phyloP scores from a whole-genome alignment of 2,797 vertebrate species.

The Schizopygopsis malacanthus region DNA sequence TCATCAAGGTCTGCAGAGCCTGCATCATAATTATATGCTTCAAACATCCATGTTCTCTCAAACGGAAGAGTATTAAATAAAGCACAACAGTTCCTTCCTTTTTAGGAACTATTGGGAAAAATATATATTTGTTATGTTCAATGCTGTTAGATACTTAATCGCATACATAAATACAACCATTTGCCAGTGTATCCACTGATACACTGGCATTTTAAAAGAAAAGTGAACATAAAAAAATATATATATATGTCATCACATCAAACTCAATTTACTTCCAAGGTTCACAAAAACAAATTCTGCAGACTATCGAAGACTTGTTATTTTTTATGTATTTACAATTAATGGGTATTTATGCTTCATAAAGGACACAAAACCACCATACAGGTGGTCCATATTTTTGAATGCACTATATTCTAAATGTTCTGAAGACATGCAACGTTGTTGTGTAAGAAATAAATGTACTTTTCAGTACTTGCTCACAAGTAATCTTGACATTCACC shows the following conservation, averaged over 20 bases:
- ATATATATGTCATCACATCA: too few species aligned
- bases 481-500: background rate
- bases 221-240: background rate
- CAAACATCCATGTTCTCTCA: slow-evolving; percentile 8
- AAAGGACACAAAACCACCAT: background rate
- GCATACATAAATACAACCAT: background rate
- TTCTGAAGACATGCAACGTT: background rate
- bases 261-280: background rate
- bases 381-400: background rate
- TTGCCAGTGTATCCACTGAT: background rate
- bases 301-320: background rate
- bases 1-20: background rate
- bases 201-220: background rate
- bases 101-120: slow-evolving; percentile 1
- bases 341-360: background rate
- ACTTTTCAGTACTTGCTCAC: background rate
- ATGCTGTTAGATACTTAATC: background rate
- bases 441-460: too few species aligned
- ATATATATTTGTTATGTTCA: background rate
- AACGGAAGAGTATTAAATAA: slow-evolving; percentile 13
- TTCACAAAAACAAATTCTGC: background rate
- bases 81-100: background rate
- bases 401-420: background rate
- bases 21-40: slow-evolving; percentile 4
- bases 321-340: background rate